phyloP scores from a whole-genome alignment of 2,888 invertebrate species.

The Aspidapion aeneum region DNA sequence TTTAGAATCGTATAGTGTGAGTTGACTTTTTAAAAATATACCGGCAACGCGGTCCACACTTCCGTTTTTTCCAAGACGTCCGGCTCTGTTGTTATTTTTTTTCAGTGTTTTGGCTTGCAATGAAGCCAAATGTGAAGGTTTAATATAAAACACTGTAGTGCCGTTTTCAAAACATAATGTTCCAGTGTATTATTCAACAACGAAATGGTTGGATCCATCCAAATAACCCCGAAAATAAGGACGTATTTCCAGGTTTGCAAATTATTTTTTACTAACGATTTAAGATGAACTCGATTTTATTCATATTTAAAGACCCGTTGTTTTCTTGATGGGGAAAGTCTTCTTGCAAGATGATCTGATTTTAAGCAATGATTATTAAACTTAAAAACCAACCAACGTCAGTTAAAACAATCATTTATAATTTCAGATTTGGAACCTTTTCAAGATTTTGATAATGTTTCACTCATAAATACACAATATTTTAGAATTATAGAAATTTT shows the following conservation, averaged over 20 bases:
- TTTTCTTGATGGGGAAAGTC: not conserved
- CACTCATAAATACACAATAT: too few relatives aligned
- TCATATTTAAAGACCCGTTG: not conserved
- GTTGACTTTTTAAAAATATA: constrained; percentile 33
- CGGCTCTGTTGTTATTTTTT: constrained; percentile 11
- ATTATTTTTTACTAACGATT: not conserved
- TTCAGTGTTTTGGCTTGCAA: not conserved
- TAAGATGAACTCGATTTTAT: not conserved
- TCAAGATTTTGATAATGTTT: too few relatives aligned
- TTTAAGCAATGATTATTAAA: too few relatives aligned
- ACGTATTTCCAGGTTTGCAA: constrained; percentile 68
- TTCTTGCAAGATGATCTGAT: not conserved
- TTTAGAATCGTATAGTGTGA: constrained; percentile 21
- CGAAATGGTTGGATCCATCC: constrained; percentile 72
- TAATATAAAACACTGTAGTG: not conserved
- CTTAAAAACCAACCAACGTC: too few relatives aligned
- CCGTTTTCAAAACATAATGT: constrained; percentile 53
- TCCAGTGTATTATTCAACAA: constrained; percentile 81
- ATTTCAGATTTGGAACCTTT: too few relatives aligned
- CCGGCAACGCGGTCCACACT: constrained; percentile 30
- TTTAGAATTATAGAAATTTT: too few relatives aligned
- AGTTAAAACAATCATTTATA: too few relatives aligned
- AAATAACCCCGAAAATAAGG: constrained; percentile 65
- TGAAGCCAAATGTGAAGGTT: constrained; percentile 16
- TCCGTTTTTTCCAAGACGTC: constrained; percentile 29